These are phyloP conservation scores for Chinchilla lanigera DNA, from an alignment of 2,113 vertebrate species.

Conservation along the genomic window DNA sequence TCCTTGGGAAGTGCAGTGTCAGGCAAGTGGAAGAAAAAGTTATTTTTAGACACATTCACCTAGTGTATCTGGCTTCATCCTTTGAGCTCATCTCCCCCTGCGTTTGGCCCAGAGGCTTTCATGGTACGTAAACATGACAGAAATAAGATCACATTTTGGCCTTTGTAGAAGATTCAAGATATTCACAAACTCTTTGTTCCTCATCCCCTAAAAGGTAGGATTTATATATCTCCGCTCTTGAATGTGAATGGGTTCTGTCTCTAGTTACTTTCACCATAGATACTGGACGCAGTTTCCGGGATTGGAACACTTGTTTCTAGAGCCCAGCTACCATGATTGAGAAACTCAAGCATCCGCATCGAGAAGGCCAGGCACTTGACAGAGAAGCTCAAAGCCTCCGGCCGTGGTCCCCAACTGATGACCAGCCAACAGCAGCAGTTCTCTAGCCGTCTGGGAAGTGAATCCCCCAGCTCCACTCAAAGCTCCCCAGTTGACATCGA, in stretches of 20 bases:
- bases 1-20: neutral
- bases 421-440: neutral
- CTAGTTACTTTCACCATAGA: neutral
- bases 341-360: neutral
- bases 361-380: neutral
- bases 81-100: neutral
- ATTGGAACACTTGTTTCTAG: neutral
- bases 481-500: neutral
- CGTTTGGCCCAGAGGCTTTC: neutral
- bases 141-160: neutral
- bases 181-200: neutral
- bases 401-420: neutral
- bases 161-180: neutral
- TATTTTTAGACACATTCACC: neutral
- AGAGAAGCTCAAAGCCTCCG: neutral
- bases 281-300: neutral
- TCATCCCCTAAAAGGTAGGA: neutral
- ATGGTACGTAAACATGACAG: neutral
- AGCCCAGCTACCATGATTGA: neutral
- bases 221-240: neutral
- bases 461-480: neutral
- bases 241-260: neutral
- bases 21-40: neutral
- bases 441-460: neutral
- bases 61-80: neutral